Conservation (phyloP, 2,797 vertebrate species). For the Gambelia wislizenii region DNA sequence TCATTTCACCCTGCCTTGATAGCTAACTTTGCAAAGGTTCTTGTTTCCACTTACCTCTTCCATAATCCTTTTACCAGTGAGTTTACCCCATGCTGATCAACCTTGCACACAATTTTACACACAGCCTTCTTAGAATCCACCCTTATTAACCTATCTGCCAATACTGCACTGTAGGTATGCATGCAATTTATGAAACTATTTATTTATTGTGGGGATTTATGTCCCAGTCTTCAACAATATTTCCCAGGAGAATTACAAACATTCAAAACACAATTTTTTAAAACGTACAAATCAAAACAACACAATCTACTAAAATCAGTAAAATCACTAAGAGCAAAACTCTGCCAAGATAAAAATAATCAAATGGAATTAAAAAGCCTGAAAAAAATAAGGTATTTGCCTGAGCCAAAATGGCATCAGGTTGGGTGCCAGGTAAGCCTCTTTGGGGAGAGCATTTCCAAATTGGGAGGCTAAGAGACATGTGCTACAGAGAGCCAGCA, state of each 20-base stretch:
- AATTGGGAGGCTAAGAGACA: neutral
- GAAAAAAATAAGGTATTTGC: neutral
- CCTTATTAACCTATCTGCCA: neutral
- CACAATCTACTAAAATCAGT: neutral
- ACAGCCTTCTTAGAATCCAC: neutral
- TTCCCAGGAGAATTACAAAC: neutral
- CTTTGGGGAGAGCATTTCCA: neutral
- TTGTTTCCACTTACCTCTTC: neutral
- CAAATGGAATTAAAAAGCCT: neutral
- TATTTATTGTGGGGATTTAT: neutral
- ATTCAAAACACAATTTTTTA: neutral
- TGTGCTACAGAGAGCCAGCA: too few relatives aligned
- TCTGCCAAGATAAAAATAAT: neutral
- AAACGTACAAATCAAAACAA: neutral
- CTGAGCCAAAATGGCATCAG: neutral
- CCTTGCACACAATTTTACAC: constrained; percentile 1
- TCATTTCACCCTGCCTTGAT: neutral
- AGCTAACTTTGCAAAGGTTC: neutral
- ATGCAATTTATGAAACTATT: neutral
- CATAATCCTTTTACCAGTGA: neutral
- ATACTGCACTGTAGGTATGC: neutral
- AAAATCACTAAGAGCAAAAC: neutral
- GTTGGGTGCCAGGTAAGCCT: neutral
- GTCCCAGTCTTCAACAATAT: neutral
- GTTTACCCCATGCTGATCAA: neutral